These are phyloP conservation scores for Drosophila austrosaltans DNA, from an alignment of 2,888 invertebrate species.

Conservation along the genomic window DNA sequence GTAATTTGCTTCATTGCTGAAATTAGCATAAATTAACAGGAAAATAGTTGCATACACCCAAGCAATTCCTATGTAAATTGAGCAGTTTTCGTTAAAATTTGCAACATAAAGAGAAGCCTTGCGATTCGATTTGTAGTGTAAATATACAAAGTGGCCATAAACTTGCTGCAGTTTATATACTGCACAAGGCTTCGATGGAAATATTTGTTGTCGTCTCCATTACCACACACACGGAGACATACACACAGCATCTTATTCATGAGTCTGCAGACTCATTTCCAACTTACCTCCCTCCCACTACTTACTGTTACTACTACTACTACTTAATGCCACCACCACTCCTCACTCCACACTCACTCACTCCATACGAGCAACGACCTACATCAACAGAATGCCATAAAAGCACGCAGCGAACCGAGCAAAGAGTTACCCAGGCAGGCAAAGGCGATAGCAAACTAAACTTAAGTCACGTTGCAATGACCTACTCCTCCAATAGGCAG, in stretches of 20 bases:
- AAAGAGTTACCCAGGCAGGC: constrained; percentile 24
- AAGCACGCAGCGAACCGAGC: constrained; percentile 57
- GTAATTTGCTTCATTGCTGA: constrained; percentile 36
- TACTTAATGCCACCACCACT: constrained; percentile 1
- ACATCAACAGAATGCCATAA: constrained; percentile 65
- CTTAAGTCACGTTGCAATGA: constrained; percentile 64
- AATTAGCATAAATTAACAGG: constrained; percentile 69
- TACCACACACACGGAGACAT: constrained; percentile 28
- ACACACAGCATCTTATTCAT: constrained; percentile 15
- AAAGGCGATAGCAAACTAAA: constrained; percentile 22
- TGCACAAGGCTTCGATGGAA: constrained; percentile 31
- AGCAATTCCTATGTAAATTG: constrained; percentile 71
- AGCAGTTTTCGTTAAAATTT: constrained; percentile 42
- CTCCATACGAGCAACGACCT: constrained; percentile 60
- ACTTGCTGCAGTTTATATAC: constrained; percentile 69
- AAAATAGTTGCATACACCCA: constrained; percentile 38
- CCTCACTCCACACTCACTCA: constrained; percentile 1
- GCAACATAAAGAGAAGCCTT: constrained; percentile 60
- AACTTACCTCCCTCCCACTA: not conserved
- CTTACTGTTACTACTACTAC: no score
- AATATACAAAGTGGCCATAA: constrained; percentile 71
- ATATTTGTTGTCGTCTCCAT: constrained; percentile 43
- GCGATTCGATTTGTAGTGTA: constrained; percentile 49
- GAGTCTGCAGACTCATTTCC: not conserved
- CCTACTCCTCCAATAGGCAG: constrained; percentile 57